A percentile compares a stretch with the other conserved stretches of the same genome.
These are phyloP conservation scores for Muricea muricata DNA, from an alignment of 92 coral and sea anemone genomes.

Conservation along the genomic window DNA sequence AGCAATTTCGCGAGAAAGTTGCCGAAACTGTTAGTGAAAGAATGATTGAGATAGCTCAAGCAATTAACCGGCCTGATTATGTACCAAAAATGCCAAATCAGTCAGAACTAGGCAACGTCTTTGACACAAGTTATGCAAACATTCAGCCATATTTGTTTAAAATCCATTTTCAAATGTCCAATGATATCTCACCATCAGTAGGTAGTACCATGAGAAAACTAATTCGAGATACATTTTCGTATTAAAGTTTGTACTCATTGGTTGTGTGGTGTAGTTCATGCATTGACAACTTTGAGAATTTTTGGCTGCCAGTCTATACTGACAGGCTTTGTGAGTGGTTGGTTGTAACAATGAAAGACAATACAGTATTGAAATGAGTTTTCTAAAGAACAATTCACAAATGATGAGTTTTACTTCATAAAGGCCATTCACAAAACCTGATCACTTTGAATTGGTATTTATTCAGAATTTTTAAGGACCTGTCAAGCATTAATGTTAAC, in stretches of 20 bases:
- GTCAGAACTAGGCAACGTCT: constrained; percentile 86
- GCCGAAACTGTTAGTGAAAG: constrained; percentile 92
- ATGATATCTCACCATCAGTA: constrained; percentile 79
- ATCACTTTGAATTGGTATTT: too few species aligned
- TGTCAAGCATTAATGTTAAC: too few species aligned
- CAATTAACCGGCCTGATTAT: constrained; percentile 92
- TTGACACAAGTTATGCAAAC: constrained; percentile 78
- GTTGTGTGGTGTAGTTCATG: too few species aligned
- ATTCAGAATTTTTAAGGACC: too few species aligned
- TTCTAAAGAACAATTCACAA: too few species aligned
- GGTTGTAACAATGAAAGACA: too few species aligned
- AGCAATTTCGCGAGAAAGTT: constrained; percentile 91
- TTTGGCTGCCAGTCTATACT: too few species aligned
- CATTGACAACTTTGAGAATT: too few species aligned
- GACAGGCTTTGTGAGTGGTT: too few species aligned
- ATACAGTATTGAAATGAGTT: too few species aligned
- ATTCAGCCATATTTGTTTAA: constrained; percentile 92
- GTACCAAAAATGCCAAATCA: constrained; percentile 97
- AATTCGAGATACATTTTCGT: constrained; percentile 87
- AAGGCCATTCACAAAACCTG: too few species aligned
- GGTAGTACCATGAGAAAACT: constrained; percentile 90
- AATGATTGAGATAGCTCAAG: constrained; percentile 89
- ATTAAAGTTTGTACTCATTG: constrained; percentile 45
- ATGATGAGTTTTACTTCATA: too few species aligned
- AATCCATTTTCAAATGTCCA: constrained; percentile 82